Percentiles rank a stretch among this genome's conserved stretches.
Conservation (phyloP, 2,888 invertebrate species). For the Lasioglossum pauxillum region DNA sequence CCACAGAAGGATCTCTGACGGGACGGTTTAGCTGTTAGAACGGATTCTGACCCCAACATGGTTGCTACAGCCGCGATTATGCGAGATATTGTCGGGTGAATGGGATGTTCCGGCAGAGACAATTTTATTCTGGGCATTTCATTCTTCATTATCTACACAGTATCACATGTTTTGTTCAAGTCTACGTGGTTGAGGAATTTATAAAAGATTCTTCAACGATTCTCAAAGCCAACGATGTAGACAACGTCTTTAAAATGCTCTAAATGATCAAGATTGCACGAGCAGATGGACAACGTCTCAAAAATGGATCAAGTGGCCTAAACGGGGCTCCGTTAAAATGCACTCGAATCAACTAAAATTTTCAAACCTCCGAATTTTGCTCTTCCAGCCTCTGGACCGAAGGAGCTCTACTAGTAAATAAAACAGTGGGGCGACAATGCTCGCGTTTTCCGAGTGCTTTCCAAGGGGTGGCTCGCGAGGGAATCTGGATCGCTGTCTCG, state of each 20-base stretch:
- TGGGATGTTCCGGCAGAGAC: not conserved
- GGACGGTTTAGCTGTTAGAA: not conserved
- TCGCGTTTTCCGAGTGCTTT: not conserved
- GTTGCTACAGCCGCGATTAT: not conserved
- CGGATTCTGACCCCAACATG: not conserved
- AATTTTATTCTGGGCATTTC: not conserved
- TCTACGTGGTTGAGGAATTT: no score
- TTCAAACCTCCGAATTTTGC: not conserved
- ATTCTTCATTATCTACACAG: not conserved
- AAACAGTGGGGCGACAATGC: not conserved
- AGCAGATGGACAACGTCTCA: no score
- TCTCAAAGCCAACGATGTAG: no score
- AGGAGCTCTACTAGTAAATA: not conserved
- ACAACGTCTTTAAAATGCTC: no score
- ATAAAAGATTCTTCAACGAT: no score
- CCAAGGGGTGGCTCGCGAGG: not conserved
- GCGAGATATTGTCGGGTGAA: not conserved
- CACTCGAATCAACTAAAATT: not conserved
- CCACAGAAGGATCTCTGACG: not conserved
- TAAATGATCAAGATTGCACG: no score
- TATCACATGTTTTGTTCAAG: no score
- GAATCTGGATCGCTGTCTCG: conserved; percentile 38
- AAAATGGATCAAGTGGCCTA: not conserved
- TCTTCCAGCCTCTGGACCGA: not conserved
- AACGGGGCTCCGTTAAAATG: not conserved